Conservation (phyloP, 2,888 invertebrate genomes). For the Campoplex capitator region DNA sequence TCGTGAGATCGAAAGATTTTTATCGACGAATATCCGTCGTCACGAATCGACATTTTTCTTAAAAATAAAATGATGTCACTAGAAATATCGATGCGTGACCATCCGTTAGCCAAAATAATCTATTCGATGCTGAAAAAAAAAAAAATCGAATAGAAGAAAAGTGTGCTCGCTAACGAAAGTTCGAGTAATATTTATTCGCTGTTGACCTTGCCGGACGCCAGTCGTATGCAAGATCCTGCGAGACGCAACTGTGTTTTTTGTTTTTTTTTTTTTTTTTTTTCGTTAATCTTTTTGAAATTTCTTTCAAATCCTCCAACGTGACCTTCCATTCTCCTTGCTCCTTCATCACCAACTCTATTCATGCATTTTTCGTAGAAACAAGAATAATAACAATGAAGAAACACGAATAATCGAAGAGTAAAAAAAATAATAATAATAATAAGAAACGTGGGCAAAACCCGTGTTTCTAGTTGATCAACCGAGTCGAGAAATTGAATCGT, state of each 20-base stretch:
- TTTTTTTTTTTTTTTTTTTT: slow-evolving; percentile 2
- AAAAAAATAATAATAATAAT: not conserved
- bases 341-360: not conserved
- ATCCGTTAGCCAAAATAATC: not conserved
- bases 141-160: not conserved
- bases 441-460: not conserved
- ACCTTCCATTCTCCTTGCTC: slow-evolving; percentile 11
- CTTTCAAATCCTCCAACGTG: not conserved
- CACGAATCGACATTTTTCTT: not conserved
- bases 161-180: not conserved
- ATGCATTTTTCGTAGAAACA: not conserved
- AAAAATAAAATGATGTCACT: not conserved
- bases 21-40: not conserved
- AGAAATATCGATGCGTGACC: not conserved
- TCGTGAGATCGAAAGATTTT: not conserved
- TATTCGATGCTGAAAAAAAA: not conserved
- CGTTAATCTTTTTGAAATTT: not conserved
- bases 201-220: slow-evolving; percentile 31
- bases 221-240: slow-evolving; percentile 9
- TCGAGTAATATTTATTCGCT: slow-evolving; percentile 20
- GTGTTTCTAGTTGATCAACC: not conserved
- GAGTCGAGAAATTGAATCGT: not conserved
- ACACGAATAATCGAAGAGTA: not conserved
- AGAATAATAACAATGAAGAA: not conserved
- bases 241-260: slow-evolving; percentile 8